phyloP scores from a whole-genome alignment of 1,140 invertebrate genomes.

The Calosoma granatense region DNA sequence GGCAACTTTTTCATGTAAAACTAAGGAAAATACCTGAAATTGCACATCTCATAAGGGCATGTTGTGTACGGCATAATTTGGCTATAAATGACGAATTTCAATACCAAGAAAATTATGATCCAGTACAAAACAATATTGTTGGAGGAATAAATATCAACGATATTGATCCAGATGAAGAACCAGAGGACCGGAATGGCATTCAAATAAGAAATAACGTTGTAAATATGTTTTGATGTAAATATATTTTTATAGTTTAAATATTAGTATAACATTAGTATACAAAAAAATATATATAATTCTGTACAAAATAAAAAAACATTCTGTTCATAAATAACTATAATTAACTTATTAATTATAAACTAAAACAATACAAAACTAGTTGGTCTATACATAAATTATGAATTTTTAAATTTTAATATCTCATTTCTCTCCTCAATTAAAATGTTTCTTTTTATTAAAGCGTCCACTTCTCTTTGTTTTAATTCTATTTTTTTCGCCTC shows the following conservation, averaged over 20 bases:
- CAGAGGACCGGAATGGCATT: too few species aligned
- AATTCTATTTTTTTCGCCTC: background rate
- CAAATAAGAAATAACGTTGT: too few species aligned
- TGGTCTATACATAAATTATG: background rate
- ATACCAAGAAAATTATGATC: background rate
- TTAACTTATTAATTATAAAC: background rate
- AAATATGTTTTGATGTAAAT: too few species aligned
- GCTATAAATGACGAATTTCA: background rate
- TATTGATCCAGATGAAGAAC: background rate
- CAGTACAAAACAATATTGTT: background rate
- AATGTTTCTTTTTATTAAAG: background rate
- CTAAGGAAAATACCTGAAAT: constrained; percentile 14
- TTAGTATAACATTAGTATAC: too few species aligned
- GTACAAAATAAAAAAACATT: background rate
- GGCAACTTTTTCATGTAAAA: constrained; percentile 16
- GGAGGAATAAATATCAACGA: background rate
- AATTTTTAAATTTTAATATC: background rate
- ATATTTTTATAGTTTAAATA: too few species aligned
- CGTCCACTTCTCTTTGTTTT: background rate
- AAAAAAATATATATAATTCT: background rate
- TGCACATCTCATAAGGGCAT: background rate
- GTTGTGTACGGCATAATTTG: background rate
- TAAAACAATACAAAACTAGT: background rate
- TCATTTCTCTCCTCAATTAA: background rate
- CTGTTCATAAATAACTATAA: background rate